A percentile compares a stretch with the other conserved stretches of the same genome.
Evolutionary conservation across 2,797 vertebrate genomes (phyloP).

Genomic region (Scarus forsteni): DNA sequence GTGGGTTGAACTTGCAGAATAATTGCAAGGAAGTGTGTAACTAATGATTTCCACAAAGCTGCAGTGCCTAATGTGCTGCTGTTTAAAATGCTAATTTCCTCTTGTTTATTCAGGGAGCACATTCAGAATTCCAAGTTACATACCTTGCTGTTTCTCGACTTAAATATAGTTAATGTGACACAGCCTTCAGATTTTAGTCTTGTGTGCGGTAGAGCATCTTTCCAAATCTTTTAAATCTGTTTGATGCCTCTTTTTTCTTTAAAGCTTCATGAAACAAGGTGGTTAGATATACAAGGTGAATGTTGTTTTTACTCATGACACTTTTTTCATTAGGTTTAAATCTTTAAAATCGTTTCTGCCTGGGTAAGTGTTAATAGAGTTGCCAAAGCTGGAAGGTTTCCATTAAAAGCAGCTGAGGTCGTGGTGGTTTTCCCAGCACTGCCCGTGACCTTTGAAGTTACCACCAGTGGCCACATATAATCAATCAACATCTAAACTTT

Average conservation of each 20-base stretch:
- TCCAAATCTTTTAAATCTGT: not conserved
- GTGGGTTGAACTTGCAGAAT: slow-evolving; percentile 79
- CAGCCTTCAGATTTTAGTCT: not conserved
- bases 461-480: slow-evolving; percentile 75
- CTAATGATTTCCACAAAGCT: slow-evolving; percentile 84
- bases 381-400: slow-evolving; percentile 13
- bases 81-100: slow-evolving; percentile 84
- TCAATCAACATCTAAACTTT: slow-evolving; percentile 85
- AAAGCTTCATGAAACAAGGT: not conserved
- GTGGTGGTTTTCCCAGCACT: slow-evolving; percentile 55
- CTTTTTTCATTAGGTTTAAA: slow-evolving; percentile 2
- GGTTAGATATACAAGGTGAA: not conserved
- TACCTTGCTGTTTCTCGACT: slow-evolving; percentile 51
- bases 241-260: not conserved
- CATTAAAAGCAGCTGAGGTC: slow-evolving; percentile 55
- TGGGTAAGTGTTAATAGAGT: slow-evolving; percentile 3
- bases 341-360: slow-evolving; percentile 2
- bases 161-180: slow-evolving; percentile 33
- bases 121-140: slow-evolving; percentile 65
- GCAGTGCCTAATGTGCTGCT: slow-evolving; percentile 73
- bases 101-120: slow-evolving; percentile 72
- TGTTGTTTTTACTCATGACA: not conserved
- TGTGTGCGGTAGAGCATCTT: not conserved
- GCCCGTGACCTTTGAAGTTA: slow-evolving; percentile 81
- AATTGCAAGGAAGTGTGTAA: slow-evolving; percentile 81